These are phyloP conservation scores for Mantis religiosa DNA, from an alignment of 2,888 invertebrate genomes.

Conservation along the genomic window DNA sequence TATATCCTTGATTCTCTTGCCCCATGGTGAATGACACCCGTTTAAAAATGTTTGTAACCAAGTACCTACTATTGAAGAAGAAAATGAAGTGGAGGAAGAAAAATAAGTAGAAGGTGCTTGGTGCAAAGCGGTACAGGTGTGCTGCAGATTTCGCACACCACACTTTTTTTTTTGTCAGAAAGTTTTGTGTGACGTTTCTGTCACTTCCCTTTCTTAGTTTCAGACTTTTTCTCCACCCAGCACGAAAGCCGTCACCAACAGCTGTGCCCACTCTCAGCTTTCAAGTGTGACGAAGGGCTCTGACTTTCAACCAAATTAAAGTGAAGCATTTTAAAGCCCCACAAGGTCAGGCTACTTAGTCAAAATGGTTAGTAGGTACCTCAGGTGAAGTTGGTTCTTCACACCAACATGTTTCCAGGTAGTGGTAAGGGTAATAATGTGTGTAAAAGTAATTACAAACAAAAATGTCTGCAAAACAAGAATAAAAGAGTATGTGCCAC, in stretches of 20 bases:
- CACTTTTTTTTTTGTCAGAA: neutral
- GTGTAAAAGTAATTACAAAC: no score
- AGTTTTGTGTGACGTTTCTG: neutral
- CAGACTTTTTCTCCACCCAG: neutral
- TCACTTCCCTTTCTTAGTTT: neutral
- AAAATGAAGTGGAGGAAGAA: neutral
- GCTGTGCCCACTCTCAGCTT: neutral
- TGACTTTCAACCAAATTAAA: neutral
- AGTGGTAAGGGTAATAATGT: no score
- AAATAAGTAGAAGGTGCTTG: neutral
- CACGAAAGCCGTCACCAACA: neutral
- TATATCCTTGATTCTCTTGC: no score
- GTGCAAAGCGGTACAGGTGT: neutral
- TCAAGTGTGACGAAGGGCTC: neutral
- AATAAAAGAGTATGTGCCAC: no score
- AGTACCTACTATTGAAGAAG: no score
- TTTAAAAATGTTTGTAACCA: no score
- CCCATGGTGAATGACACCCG: no score
- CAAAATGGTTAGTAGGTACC: neutral
- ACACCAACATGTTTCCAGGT: no score
- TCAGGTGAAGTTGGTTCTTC: no score
- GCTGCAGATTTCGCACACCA: neutral
- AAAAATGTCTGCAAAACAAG: no score
- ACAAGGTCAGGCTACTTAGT: neutral
- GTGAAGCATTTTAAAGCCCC: neutral